Conservation (phyloP, 1,140 invertebrate species). For the Hyles euphorbiae region DNA sequence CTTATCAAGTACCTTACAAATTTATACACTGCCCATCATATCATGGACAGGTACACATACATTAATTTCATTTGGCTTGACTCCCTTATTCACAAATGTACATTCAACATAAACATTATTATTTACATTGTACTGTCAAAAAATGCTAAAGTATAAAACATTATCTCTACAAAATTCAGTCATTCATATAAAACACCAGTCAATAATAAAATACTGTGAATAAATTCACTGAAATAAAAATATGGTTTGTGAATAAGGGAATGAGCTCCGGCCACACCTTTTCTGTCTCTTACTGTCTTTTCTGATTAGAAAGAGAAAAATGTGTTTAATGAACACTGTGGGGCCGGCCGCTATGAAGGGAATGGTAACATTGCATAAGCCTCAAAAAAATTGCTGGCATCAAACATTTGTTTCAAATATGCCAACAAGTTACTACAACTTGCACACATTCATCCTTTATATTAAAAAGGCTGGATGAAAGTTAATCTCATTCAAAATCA, state of each 20-base stretch:
- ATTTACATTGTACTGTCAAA: conserved; percentile 59
- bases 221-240: conserved; percentile 8
- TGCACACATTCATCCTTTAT: no score
- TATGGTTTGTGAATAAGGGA: conserved; percentile 39
- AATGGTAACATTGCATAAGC: conserved; percentile 4
- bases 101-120: conserved; percentile 30
- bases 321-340: background rate
- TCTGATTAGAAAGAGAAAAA: conserved; percentile 3
- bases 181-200: conserved; percentile 33
- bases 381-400: background rate
- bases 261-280: conserved; percentile 9
- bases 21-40: conserved; percentile 33
- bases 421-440: no score
- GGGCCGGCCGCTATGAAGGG: background rate
- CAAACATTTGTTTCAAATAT: no score
- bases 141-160: conserved; percentile 25
- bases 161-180: conserved; percentile 19
- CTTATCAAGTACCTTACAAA: conserved; percentile 29
- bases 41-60: conserved; percentile 11
- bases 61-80: conserved; percentile 19
- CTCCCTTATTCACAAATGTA: conserved; percentile 44
- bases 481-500: no score
- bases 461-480: no score
- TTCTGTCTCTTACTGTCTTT: background rate
- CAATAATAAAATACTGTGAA: conserved; percentile 8